phyloP scores from a whole-genome alignment of 2,113 vertebrate genomes.

The Rattus rattus region DNA sequence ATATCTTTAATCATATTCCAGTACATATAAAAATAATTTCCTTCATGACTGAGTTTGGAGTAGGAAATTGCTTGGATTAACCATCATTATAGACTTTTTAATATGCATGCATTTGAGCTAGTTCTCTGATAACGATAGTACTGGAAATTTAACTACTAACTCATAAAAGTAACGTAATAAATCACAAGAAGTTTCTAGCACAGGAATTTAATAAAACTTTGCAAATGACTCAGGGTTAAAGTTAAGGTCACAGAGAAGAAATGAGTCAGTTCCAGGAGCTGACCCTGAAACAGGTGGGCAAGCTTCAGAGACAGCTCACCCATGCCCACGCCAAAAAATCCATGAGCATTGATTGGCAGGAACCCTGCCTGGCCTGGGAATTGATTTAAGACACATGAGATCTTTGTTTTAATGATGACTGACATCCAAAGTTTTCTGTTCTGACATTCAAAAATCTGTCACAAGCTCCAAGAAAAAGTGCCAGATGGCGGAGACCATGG shows the following conservation, averaged over 20 bases:
- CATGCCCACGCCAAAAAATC: background rate
- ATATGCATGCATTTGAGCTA: background rate
- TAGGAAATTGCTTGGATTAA: background rate
- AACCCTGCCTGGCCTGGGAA: constrained; percentile 53
- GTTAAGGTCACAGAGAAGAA: background rate
- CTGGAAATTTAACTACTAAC: constrained; percentile 59
- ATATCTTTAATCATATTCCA: background rate
- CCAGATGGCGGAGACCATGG: constrained; percentile 63
- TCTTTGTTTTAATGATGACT: constrained; percentile 73
- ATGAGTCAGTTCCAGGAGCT: background rate
- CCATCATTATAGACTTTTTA: background rate
- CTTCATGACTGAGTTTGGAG: background rate
- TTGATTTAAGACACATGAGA: constrained; percentile 38
- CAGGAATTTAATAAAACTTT: constrained; percentile 1
- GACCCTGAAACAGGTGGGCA: background rate
- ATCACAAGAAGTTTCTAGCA: background rate
- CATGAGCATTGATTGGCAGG: constrained; percentile 27
- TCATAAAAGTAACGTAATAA: constrained; percentile 34
- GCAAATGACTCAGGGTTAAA: background rate
- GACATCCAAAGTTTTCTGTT: constrained; percentile 63
- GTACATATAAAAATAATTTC: constrained; percentile 27
- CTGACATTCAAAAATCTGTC: constrained; percentile 74
- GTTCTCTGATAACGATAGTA: background rate
- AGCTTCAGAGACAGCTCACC: background rate
- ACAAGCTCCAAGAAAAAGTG: constrained; percentile 57